Evolutionary conservation across 2,888 invertebrate species (phyloP).

Genomic region (Vesta saturnalis): DNA sequence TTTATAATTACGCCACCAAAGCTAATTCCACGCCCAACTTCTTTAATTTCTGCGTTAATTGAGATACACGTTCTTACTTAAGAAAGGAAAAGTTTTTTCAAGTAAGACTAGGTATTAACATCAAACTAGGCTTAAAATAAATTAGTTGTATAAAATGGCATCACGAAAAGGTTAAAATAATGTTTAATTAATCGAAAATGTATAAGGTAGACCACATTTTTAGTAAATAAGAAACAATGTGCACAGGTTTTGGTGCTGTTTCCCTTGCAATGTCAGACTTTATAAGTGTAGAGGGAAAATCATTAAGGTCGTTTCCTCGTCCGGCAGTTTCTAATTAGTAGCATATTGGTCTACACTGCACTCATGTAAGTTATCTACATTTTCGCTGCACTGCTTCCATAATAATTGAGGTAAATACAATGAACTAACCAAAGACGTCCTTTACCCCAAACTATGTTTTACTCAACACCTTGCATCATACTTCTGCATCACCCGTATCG

Average conservation of each 20-base stretch:
- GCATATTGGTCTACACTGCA: slow-evolving; percentile 48
- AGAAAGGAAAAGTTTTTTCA: slow-evolving; percentile 21
- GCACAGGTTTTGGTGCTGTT: slow-evolving; percentile 40
- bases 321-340: slow-evolving; percentile 53
- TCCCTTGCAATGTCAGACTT: slow-evolving; percentile 43
- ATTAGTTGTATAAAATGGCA: slow-evolving; percentile 3
- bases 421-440: slow-evolving; percentile 25
- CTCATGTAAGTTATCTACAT: no score
- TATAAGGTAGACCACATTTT: slow-evolving; percentile 16
- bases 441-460: slow-evolving; percentile 24
- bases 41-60: slow-evolving; percentile 36
- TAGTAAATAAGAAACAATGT: slow-evolving; percentile 40
- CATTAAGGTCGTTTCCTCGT: slow-evolving; percentile 53
- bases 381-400: slow-evolving; percentile 42
- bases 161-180: neutral
- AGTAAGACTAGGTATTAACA: slow-evolving; percentile 12
- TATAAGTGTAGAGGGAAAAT: slow-evolving; percentile 50
- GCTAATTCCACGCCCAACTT: slow-evolving; percentile 29
- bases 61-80: slow-evolving; percentile 32
- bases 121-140: slow-evolving; percentile 13
- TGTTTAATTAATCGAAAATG: neutral
- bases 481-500: no score
- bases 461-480: no score
- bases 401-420: slow-evolving; percentile 39
- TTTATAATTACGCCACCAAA: slow-evolving; percentile 35